Evolutionary conservation across 2,888 invertebrate genomes (phyloP), one percentile per base, ranked within the genome.

Genomic region (Zele albiditarsus): DNA sequence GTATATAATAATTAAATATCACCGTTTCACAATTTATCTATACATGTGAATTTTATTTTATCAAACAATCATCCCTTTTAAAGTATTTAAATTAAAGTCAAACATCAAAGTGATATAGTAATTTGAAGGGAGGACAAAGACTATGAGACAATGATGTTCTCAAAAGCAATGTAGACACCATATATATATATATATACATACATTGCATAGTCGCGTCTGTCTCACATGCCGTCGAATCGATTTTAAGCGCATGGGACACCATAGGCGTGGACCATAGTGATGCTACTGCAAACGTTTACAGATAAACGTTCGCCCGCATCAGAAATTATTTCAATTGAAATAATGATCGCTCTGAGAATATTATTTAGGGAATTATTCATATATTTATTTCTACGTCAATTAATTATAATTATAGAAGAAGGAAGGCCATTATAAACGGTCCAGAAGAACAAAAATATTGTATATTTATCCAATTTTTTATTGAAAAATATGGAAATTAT

Each of bases 161-260:
- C 53, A 5, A 8, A 8, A 23, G 53, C 53, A 53, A 53, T 53
- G 53, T 53, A 53, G 53, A 53, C 53, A 62, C 14, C 27, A 33
- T 20, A 27, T 25, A 25, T 60, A 63, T 33, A 33, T 63, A 65
- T 20, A 63, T 8, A 63, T 33, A 58, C 42, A 62, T 38, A 71
- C 57, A 31, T 60, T 42, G 46, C 25, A 46, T 49, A 69, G 75
- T 71, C 69, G 71, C 70, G 84, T 82, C 84, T 81, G 83, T 84
- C 82, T 84, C 83, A 83, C 85, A 46, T 53, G 27, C 82, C 62
- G 60, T 81, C 81, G 83, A 84, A 87, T 87, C 86, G 87, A 87
- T 87, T 86, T 86, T 83, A 84, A 83, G 84, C 81, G 82, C 83
- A 80, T 84, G 85, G 85, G 84, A 86, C 84, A 83, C 81, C 83